These are phyloP conservation scores for Xylophagus ater DNA, from an alignment of 2,888 invertebrate species.

Conservation along the genomic window DNA sequence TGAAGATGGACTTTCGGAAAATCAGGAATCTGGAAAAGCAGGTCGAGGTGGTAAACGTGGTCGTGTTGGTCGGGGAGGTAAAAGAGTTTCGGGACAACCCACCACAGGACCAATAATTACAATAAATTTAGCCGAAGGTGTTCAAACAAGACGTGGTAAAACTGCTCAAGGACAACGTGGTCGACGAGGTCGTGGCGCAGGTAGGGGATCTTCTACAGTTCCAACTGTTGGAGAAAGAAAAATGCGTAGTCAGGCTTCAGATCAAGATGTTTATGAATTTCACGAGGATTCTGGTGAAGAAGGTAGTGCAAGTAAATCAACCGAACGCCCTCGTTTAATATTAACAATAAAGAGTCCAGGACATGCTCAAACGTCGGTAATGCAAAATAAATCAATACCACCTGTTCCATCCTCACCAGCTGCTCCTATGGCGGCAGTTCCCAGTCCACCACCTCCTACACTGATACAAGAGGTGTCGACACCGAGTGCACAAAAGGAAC, in stretches of 20 bases:
- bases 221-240: slow-evolving; percentile 38
- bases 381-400: slow-evolving; percentile 24
- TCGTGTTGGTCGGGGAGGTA: slow-evolving; percentile 21
- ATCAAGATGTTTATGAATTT: slow-evolving; percentile 79
- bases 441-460: slow-evolving; percentile 10
- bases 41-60: slow-evolving; percentile 27
- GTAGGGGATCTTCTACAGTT: slow-evolving; percentile 9
- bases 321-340: slow-evolving; percentile 57
- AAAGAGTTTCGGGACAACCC: slow-evolving; percentile 6
- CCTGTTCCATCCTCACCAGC: slow-evolving; percentile 26
- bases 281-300: slow-evolving; percentile 83
- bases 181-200: slow-evolving; percentile 38
- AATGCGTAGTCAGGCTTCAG: slow-evolving; percentile 26
- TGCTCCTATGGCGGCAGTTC: slow-evolving; percentile 14
- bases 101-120: not conserved
- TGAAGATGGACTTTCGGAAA: slow-evolving; percentile 27
- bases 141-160: slow-evolving; percentile 47
- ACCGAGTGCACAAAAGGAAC: slow-evolving; percentile 31
- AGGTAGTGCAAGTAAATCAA: slow-evolving; percentile 43
- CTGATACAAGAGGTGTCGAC: slow-evolving; percentile 20
- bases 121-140: slow-evolving; percentile 37
- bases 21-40: slow-evolving; percentile 22
- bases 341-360: slow-evolving; percentile 67
- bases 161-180: slow-evolving; percentile 20
- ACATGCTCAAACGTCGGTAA: slow-evolving; percentile 21